These are phyloP conservation scores for Cottus gobio DNA, from an alignment of 2,113 vertebrate genomes.

Conservation along the genomic window DNA sequence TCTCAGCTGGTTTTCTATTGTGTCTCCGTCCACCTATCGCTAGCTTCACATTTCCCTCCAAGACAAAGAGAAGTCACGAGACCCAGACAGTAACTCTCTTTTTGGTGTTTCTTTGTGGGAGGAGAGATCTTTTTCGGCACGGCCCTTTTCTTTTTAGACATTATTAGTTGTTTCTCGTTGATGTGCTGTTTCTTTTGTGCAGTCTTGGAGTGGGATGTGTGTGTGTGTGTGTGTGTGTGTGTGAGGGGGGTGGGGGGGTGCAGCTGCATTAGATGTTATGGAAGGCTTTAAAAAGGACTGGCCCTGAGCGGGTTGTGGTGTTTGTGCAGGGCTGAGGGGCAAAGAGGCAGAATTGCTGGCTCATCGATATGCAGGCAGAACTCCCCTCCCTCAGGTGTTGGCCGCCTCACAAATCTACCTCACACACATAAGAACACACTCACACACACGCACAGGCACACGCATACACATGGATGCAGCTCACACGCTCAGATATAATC, in stretches of 20 bases:
- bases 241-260: background rate
- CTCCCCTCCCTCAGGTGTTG: constrained; percentile 76
- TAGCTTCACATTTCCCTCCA: constrained; percentile 30
- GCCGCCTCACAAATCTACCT: constrained; percentile 65
- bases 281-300: constrained; percentile 68
- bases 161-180: constrained; percentile 18
- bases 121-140: background rate
- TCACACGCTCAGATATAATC: constrained; percentile 48
- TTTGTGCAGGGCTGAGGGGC: constrained; percentile 74
- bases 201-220: background rate
- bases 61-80: constrained; percentile 29
- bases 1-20: constrained; percentile 17
- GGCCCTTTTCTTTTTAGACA: constrained; percentile 4
- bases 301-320: constrained; percentile 69
- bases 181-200: constrained; percentile 39
- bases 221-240: background rate
- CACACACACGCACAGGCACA: constrained; percentile 8
- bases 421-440: constrained; percentile 9
- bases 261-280: constrained; percentile 58
- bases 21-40: constrained; percentile 27
- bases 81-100: constrained; percentile 5
- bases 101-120: constrained; percentile 18
- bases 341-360: constrained; percentile 74
- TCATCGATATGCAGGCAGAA: constrained; percentile 80
- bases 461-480: constrained; percentile 16